Conservation (phyloP, 2,888 invertebrate species). For the Seira musarum region DNA sequence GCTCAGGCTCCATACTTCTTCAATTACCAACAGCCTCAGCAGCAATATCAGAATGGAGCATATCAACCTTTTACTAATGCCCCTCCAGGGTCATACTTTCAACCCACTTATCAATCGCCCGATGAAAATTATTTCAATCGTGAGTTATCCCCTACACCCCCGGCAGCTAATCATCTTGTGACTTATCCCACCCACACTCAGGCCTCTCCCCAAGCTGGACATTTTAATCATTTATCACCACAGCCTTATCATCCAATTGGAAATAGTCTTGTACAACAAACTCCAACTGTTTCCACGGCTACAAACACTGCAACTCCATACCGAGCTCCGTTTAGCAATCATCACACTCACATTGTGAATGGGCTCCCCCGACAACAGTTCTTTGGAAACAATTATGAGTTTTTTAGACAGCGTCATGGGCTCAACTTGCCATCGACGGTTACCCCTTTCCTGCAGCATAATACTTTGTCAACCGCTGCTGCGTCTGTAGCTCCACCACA, state of each 20-base stretch:
- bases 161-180: slow-evolving; percentile 22
- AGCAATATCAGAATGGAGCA: slow-evolving; percentile 19
- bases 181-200: slow-evolving; percentile 41
- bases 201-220: background rate
- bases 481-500: background rate
- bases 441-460: slow-evolving; percentile 27
- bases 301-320: slow-evolving; percentile 30
- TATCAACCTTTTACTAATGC: slow-evolving; percentile 47
- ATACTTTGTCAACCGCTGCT: background rate
- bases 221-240: slow-evolving; percentile 15
- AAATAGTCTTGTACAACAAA: slow-evolving; percentile 41
- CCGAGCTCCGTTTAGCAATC: slow-evolving; percentile 28
- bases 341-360: slow-evolving; percentile 52
- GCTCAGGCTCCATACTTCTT: slow-evolving; percentile 52
- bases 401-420: slow-evolving; percentile 47
- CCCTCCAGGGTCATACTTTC: slow-evolving; percentile 30
- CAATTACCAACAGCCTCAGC: slow-evolving; percentile 44
- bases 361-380: slow-evolving; percentile 46
- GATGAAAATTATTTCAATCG: slow-evolving; percentile 29
- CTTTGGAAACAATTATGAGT: slow-evolving; percentile 55
- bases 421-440: slow-evolving; percentile 31
- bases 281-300: slow-evolving; percentile 26
- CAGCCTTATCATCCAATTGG: slow-evolving; percentile 37
- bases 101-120: slow-evolving; percentile 34
- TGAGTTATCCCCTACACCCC: slow-evolving; percentile 25